Evolutionary conservation across 2,797 vertebrate genomes (phyloP).

Genomic region (Capromys pilorides): DNA sequence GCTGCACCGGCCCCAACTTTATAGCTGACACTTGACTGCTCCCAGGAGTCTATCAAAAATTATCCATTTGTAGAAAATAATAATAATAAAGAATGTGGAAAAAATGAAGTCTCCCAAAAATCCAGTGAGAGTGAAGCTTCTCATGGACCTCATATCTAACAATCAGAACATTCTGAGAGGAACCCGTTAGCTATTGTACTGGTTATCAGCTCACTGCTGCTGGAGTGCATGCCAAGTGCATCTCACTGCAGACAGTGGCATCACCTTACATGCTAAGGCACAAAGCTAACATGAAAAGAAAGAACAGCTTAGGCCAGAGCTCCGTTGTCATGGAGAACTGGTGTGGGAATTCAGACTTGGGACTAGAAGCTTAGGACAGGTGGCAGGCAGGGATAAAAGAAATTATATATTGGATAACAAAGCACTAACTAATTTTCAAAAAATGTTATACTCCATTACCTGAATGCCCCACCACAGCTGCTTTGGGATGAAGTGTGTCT

Average conservation of each 20-base stretch:
- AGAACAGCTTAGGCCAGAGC: rapidly evolving
- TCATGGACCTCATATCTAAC: neutral
- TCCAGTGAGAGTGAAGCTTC: neutral
- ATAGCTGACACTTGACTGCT: constrained; percentile 81
- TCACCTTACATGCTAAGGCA: neutral
- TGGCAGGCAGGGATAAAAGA: neutral
- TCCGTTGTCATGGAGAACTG: neutral
- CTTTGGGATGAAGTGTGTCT: neutral
- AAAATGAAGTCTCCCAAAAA: constrained; percentile 55
- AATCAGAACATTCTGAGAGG: neutral
- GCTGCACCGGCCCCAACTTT: constrained; percentile 78
- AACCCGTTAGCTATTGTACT: constrained; percentile 31
- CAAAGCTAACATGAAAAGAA: neutral
- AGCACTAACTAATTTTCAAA: neutral
- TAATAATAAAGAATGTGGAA: neutral
- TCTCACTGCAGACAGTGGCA: neutral
- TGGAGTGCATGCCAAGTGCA: constrained; percentile 44
- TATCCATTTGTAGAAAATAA: constrained; percentile 66
- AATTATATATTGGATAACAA: neutral
- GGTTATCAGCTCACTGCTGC: neutral
- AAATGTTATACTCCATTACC: neutral
- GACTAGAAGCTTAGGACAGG: neutral
- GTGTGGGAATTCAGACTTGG: neutral
- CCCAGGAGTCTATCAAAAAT: constrained; percentile 74
- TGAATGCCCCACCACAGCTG: neutral